Percentiles rank a stretch among this genome's conserved stretches.
These are phyloP conservation scores for Antheraea yamamai DNA, from an alignment of 2,888 invertebrate species.

Conservation along the genomic window DNA sequence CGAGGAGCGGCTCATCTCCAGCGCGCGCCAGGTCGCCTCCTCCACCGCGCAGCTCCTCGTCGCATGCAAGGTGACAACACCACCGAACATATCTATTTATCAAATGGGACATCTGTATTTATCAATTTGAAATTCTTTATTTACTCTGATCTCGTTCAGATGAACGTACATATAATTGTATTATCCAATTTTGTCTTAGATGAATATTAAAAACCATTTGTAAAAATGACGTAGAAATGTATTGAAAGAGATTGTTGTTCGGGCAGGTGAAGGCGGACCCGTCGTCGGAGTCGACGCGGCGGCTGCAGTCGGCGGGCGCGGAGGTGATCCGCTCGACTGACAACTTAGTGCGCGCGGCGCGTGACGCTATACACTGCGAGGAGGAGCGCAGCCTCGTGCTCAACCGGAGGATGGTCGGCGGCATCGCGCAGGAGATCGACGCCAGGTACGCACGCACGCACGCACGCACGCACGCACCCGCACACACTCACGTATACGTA, in stretches of 20 bases:
- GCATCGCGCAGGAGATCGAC: conserved; percentile 97
- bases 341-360: conserved; percentile 96
- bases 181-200: too few species aligned
- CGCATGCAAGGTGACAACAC: conserved; percentile 91
- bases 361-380: conserved; percentile 94
- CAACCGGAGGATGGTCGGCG: conserved; percentile 96
- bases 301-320: conserved; percentile 96
- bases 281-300: conserved; percentile 95
- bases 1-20: conserved; percentile 97
- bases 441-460: conserved; percentile 82
- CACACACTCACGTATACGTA: too few species aligned
- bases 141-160: too few species aligned
- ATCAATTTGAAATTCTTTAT: too few species aligned
- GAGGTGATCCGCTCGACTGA: conserved; percentile 99
- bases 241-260: not conserved
- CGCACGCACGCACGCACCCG: too few species aligned
- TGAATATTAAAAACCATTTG: too few species aligned
- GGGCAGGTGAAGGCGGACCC: conserved; percentile 94
- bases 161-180: too few species aligned
- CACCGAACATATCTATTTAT: too few species aligned
- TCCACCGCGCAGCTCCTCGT: conserved; percentile 98
- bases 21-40: conserved; percentile 97
- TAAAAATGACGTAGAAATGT: too few species aligned
- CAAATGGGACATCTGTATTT: too few species aligned
- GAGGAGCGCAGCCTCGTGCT: conserved; percentile 95